Base-by-base conservation (phyloP, 2,797 vertebrate species). In the Chromobotia macracanthus region DNA sequence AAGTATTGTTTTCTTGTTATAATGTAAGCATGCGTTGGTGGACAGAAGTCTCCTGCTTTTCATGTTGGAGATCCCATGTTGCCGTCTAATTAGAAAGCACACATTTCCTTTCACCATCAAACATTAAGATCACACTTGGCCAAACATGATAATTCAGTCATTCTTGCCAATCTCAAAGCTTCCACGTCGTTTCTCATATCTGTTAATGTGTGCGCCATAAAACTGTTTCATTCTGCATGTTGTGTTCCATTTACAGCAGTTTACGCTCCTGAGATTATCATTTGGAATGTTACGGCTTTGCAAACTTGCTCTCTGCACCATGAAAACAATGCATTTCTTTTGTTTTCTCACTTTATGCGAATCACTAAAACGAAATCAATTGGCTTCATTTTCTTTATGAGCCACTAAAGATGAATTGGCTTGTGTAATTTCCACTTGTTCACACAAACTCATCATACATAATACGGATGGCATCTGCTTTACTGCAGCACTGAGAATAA, bases 381-480 rank as follows among this genome's bases (percentile, higher is more conserved):
- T 71, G 56, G 48, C 71, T 79, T 28, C 1, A 28, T 64, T 64
- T 64, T 50, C 51, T 79, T 72, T 65, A 79, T 13, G 48, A 72
- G 77, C 35, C 60, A 72, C 68, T 65, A 72, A 72, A 79, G 77
- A 79, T 44, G 50, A 72, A 65, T 72, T 65, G 60, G 68, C 60
- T 72, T 65, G 60, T 64, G 68, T 79, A 79, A 79, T 65, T 79
- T 72, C 77, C 48, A 72, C 48, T 72, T 72, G 77, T 72, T 79
- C 77, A 72, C 68, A 71, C 58, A 79, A 72, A 72, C 68, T 72
- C 77, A 72, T 72, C 77, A 72, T 79, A 79, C 77, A 79, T 53
- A 72, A 79, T 71, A 71, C 2, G 77, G 48, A 58, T 51, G 67
- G 31, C 77, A 79, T 79, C 77, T 79, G 58, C 35, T 79, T 72